Evolutionary conservation across 2,113 vertebrate species (phyloP), one percentile per base, ranked within the genome.

Genomic region (Otus sunia): DNA sequence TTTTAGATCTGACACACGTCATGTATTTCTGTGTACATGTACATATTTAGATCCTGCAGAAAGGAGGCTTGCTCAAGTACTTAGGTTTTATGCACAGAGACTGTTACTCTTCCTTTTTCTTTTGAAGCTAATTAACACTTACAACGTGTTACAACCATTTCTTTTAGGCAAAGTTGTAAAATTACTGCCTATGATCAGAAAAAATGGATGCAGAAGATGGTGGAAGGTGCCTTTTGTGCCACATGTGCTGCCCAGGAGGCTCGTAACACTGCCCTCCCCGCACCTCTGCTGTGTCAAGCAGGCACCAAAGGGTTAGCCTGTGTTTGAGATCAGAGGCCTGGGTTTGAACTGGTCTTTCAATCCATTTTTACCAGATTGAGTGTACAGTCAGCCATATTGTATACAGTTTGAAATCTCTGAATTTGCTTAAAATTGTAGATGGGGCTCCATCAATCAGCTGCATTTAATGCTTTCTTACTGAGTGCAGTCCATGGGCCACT

Each of bases 281-380:
- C 2, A 0, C 16, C 39, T 82, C 37, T 53, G 30, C 59, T 50
- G 43, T 1, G 1, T 6, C 36, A 39, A 43, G 34, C 36, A 60
- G 39, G 13, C 39, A n/a, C 49, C 29, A 23, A 55, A 37, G 23
- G 32, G 39, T 39, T 39, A 62, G 67, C 19, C 25, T 62, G 17
- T 75, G 32, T 92, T 72, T 93, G 63, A 71, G 47, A 36, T 26
- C 9, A 15, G 12, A 45, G 26, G 47, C 21, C 13, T 34, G 7
- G 26, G 16, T 74, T 56, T 75, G 66, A 45, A 49, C 20, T 59
- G 49, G 3, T 41, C 50, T 94, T 94, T 74, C 59, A 43, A 2
- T 62, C 76, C 0, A 0, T 52, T 93, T 88, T 80, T 47, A 59
- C 14, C 2, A 0, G 21, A 39, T 76, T 2, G 2, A 18, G 32